A percentile compares a stretch with the other conserved stretches of the same genome.
Evolutionary conservation across 2,113 vertebrate genomes (phyloP).

Genomic region (Philantomba maxwellii): DNA sequence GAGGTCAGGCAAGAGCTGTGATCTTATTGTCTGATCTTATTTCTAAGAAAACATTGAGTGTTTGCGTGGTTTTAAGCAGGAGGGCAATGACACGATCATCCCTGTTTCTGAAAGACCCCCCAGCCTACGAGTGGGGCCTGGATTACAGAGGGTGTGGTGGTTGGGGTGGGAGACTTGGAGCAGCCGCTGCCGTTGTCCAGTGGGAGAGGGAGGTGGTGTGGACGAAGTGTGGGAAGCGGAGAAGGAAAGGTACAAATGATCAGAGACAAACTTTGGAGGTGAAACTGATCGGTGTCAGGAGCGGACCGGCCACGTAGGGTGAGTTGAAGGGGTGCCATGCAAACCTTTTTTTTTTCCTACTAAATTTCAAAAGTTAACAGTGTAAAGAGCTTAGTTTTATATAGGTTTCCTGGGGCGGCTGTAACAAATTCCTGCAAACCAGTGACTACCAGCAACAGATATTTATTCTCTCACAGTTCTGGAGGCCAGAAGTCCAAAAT

Average conservation of each 20-base stretch:
- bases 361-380: not conserved
- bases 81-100: not conserved
- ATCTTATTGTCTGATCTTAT: not conserved
- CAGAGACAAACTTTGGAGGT: not conserved
- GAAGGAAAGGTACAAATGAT: not conserved
- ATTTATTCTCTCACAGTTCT: not conserved
- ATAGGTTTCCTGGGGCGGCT: not conserved
- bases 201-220: not conserved
- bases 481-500: not conserved
- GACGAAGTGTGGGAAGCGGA: not conserved
- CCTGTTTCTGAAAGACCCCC: not conserved
- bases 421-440: not conserved
- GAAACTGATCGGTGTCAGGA: not conserved
- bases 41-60: not conserved
- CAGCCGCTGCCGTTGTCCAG: not conserved
- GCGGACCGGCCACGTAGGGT: not conserved
- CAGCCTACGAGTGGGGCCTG: not conserved
- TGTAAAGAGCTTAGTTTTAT: not conserved
- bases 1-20: not conserved
- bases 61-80: not conserved
- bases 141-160: not conserved
- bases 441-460: not conserved
- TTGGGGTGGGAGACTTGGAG: not conserved
- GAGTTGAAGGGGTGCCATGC: not conserved
- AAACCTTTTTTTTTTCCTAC: not conserved